Evolutionary conservation across 2,113 vertebrate genomes (phyloP), one percentile per base, ranked within the genome.

Genomic region (Capreolus pygargus): DNA sequence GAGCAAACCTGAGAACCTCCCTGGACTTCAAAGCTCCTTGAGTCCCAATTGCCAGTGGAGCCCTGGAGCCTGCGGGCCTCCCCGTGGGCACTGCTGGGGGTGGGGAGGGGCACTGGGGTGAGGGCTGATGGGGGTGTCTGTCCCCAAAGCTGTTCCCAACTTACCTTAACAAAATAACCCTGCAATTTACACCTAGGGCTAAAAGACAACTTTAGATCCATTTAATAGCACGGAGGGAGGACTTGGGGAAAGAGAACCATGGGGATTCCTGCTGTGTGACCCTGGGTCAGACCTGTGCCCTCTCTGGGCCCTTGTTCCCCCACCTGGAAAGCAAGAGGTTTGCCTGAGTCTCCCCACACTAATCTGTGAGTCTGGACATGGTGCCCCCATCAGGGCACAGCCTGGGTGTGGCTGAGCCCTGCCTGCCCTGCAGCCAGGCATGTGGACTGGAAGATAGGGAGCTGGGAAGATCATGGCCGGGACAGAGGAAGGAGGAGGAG

Each of bases 351-450:
- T 82, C 47, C 47, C 47, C 79, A 82, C 10, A 4, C 11, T 54
- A 7, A 13, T n/a, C 79, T n/a, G 47, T 82, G 30, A 54, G 30
- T 30, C 1, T 52, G 79, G 30, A 27, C 50, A 12, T n/a, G 43
- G n/a, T 36, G 17, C 4, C 19, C 47, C 17, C 0, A 0, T n/a
- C 30, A n/a, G 10, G 23, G 17, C 47, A n/a, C 10, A n/a, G 33
- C 3, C 30, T 12, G 19, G 30, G 7, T n/a, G 10, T 82, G 47
- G 79, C 30, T 4, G 47, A 82, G 6, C 47, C 30, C 79, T 4
- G 47, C 30, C 78, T n/a, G 27, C 54, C 61, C 54, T 5, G 12
- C 27, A 52, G 25, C 50, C 28, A 2, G 1, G 11, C 27, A 0
- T 7, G 16, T 1, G 21, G 36, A 36, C 28, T 57, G 60, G 86